These are phyloP conservation scores for Procambarus virginalis DNA, from an alignment of 1,140 invertebrate species.

Conservation along the genomic window DNA sequence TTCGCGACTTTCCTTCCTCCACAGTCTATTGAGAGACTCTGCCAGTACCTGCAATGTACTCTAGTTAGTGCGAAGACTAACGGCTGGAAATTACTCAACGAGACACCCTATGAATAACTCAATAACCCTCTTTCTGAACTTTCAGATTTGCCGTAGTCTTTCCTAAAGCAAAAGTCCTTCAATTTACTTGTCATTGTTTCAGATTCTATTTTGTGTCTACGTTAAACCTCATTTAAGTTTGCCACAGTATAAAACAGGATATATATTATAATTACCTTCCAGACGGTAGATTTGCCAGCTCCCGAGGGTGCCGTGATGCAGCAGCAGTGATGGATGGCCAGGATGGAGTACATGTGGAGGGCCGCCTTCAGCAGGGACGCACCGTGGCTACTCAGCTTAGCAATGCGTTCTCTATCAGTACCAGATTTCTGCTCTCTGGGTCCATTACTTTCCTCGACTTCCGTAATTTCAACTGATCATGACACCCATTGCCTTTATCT, in stretches of 20 bases:
- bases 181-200: too few relatives aligned
- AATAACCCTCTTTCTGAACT: too few relatives aligned
- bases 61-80: background rate
- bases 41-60: slow-evolving; percentile 5
- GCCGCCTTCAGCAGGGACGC: slow-evolving; percentile 21
- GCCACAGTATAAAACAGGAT: background rate
- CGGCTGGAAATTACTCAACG: background rate
- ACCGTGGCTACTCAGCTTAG: slow-evolving; percentile 27
- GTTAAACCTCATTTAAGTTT: background rate
- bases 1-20: background rate
- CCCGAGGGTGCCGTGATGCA: slow-evolving; percentile 45
- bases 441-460: background rate
- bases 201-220: too few relatives aligned
- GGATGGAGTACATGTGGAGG: slow-evolving; percentile 42
- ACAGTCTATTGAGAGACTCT: slow-evolving; percentile 44
- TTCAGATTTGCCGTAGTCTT: too few relatives aligned
- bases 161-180: too few relatives aligned
- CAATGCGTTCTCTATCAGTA: background rate
- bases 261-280: slow-evolving; percentile 29
- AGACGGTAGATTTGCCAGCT: slow-evolving; percentile 51
- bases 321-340: slow-evolving; percentile 36
- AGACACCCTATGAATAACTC: background rate
- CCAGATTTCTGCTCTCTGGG: background rate
- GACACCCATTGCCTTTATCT: background rate
- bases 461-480: background rate